A percentile compares a stretch with the other conserved stretches of the same genome.
Evolutionary conservation across 2,888 invertebrate genomes (phyloP).

Genomic region (Ernsta delagoae): DNA sequence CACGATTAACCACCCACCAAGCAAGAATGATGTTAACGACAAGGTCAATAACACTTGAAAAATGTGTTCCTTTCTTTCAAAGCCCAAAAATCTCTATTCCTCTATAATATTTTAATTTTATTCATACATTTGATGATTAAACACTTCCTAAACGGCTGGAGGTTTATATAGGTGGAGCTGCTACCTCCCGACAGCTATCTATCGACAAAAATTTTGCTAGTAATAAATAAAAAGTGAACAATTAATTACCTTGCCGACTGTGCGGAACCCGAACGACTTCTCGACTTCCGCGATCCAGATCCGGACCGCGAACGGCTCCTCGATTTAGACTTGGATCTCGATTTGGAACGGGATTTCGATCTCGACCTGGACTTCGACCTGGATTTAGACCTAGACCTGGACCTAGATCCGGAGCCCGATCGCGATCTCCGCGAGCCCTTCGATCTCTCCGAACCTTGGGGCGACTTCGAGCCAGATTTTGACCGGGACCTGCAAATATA

Average conservation of each 20-base stretch:
- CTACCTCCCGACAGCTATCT: no score
- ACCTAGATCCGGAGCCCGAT: conserved; percentile 54
- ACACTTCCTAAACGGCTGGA: no score
- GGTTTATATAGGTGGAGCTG: no score
- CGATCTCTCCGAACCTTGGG: conserved; percentile 63
- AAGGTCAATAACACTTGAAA: no score
- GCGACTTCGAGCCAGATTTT: conserved; percentile 74
- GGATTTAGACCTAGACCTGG: conserved; percentile 52
- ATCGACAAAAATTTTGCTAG: no score
- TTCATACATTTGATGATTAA: no score
- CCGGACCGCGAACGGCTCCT: conserved; percentile 68
- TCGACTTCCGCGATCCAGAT: conserved; percentile 65
- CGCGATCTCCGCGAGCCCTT: conserved; percentile 56
- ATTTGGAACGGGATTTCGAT: conserved; percentile 56
- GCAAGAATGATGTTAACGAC: no score
- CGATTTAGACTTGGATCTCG: conserved; percentile 64
- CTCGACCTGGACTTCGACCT: conserved; percentile 51
- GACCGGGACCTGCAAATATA: conserved; percentile 64
- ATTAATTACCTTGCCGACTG: conserved; percentile 48
- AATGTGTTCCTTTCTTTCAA: no score
- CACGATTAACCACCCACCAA: no score
- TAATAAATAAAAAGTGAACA: no score
- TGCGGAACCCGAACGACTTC: conserved; percentile 63
- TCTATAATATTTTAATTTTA: no score
- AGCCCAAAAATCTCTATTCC: no score